Evolutionary conservation across 2,888 invertebrate genomes (phyloP).

Genomic region (Ectropis crepuscularia): DNA sequence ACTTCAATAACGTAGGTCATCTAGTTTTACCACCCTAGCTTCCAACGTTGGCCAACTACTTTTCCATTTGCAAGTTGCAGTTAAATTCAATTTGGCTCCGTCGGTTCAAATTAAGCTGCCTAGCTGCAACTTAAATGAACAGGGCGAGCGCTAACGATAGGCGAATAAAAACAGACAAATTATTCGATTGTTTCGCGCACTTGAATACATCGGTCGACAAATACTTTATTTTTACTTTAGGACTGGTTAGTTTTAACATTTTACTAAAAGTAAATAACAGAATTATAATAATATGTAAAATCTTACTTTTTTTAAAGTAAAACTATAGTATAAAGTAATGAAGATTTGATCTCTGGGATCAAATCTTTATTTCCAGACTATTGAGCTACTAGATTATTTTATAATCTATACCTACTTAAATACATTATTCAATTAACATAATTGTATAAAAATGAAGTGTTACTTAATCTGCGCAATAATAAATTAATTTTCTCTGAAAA

Average conservation of each 20-base stretch:
- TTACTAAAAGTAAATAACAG: too few species aligned
- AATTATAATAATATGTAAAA: too few species aligned
- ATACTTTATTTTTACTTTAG: not conserved
- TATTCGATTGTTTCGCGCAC: not conserved
- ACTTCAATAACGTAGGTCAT: not conserved
- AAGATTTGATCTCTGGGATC: too few species aligned
- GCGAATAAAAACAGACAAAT: conserved; percentile 1
- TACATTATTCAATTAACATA: too few species aligned
- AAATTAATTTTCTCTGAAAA: not conserved
- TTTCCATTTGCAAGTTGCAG: conserved; percentile 28
- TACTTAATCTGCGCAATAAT: too few species aligned
- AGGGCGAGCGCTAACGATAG: conserved; percentile 10
- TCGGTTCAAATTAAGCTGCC: conserved; percentile 30
- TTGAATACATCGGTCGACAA: not conserved
- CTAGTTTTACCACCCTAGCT: not conserved
- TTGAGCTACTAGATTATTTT: too few species aligned
- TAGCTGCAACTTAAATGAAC: conserved; percentile 32
- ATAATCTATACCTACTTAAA: too few species aligned
- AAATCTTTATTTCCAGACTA: too few species aligned
- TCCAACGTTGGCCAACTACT: conserved; percentile 5
- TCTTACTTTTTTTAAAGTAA: too few species aligned
- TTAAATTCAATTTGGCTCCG: conserved; percentile 32
- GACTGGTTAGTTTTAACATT: too few species aligned
- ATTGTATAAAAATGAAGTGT: too few species aligned
- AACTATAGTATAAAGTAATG: too few species aligned